Base-by-base conservation (phyloP, 2,797 vertebrate species). In the Thripadectes ignobilis region DNA sequence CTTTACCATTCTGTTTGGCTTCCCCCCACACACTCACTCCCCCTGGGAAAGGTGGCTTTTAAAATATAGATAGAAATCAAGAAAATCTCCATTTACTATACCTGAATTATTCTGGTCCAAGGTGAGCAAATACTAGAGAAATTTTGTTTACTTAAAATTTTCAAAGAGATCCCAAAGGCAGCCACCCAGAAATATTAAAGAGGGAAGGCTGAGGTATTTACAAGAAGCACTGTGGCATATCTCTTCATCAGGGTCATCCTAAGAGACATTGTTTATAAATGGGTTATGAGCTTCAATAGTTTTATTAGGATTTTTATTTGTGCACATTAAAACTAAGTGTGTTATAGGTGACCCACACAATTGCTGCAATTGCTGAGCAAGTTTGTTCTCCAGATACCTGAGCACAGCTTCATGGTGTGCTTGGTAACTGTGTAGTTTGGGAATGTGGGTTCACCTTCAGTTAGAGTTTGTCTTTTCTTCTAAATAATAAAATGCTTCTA, bases 281-380 rank as follows among this genome's bases (percentile, higher is more conserved):
- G 91, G 80, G 84, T 96, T 95, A 94, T 85, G 85, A 92, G 83
- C 83, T 94, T 92, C 85, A 61, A 51, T 85, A 3, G 0, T 85
- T 96, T 95, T 95, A 95, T 96, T 95, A 88, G 94, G 80, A 30
- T 87, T 93, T 97, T 95, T 94, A 67, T 93, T 95, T 93, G 85
- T 89, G 67, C 74, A 61, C 6, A 8, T 92, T 92, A 85, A 78
- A 38, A 32, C 62, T 71, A 30, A 59, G 45, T 80, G 66, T 6
- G 3, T 77, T 79, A 68, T 67, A 76, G n/a, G 43, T 94, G 76
- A 92, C 94, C 88, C 59, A 51, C 6, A 10, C 55, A 34, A 23
- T 90, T 92, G 67, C 85, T 88, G 85, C 45, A 71, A 14, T 87
- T 87, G 80, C 74, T 30, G 46, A 84, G 62, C 59, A 69, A 79